Conservation (phyloP, 2,888 invertebrate species). For the Exephanes ischioxanthus region DNA sequence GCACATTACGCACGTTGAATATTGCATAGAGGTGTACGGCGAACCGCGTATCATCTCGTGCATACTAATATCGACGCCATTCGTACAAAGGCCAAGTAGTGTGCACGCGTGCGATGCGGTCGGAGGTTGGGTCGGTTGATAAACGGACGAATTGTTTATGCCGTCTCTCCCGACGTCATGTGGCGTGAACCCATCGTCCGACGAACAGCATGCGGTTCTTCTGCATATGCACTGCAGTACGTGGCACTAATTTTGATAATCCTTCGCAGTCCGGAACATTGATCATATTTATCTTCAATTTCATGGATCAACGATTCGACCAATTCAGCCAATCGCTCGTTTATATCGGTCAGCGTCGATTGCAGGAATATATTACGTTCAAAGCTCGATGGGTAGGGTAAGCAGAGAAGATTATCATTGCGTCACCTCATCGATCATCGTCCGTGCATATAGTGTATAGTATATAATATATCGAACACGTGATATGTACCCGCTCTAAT, state of each 20-base stretch:
- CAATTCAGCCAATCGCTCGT: slow-evolving; percentile 27
- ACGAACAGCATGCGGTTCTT: slow-evolving; percentile 5
- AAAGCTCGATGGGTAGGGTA: background rate
- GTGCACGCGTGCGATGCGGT: slow-evolving; percentile 22
- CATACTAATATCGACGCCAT: slow-evolving; percentile 47
- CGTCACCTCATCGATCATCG: slow-evolving; percentile 41
- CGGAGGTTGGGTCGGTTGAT: slow-evolving; percentile 26
- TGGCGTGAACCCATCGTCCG: slow-evolving; percentile 6
- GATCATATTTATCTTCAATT: slow-evolving; percentile 49
- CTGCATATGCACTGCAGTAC: slow-evolving; percentile 17
- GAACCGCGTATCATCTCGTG: slow-evolving; percentile 43
- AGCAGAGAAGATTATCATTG: slow-evolving; percentile 23
- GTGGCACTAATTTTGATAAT: slow-evolving; percentile 38
- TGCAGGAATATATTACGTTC: slow-evolving; percentile 22
- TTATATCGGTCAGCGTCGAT: slow-evolving; percentile 18
- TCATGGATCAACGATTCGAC: slow-evolving; percentile 20
- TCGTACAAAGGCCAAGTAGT: slow-evolving; percentile 23
- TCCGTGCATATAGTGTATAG: background rate
- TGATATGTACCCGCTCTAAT: background rate
- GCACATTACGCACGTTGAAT: slow-evolving; percentile 55
- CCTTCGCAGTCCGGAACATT: slow-evolving; percentile 8
- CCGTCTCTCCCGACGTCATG: slow-evolving; percentile 24
- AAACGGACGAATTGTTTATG: slow-evolving; percentile 46
- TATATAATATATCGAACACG: background rate
- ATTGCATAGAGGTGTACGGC: slow-evolving; percentile 43